Evolutionary conservation across 2,888 invertebrate genomes (phyloP), one percentile per base, ranked within the genome.

Genomic region (Ormyrus nitidulus): DNA sequence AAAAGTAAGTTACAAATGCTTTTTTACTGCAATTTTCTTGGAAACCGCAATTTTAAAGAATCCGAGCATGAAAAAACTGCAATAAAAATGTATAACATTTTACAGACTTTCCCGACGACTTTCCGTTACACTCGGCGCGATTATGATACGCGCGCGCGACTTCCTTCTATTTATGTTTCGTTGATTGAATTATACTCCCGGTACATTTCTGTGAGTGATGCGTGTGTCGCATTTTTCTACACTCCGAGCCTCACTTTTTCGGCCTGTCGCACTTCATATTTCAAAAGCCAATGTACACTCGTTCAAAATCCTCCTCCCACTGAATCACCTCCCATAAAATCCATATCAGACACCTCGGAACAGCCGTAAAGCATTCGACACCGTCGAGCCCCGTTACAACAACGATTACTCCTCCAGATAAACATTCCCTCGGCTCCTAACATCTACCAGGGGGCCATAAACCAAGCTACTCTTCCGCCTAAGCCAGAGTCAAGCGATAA

Each of bases 401-500:
- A 3, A 2, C 34, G 34, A 34, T 34, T 34, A 34, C 34, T 34
- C 34, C 8, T 46, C 56, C 19, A 73, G 68, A 73, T 68, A 58
- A 71, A 79, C 75, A 79, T 79, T 79, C 75, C 75, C 70, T 71
- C 75, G 65, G 65, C 75, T 75, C 75, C 75, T 79, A 75, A 79
- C 51, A 19, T n/a, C 66, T 13, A 79, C 7, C 79, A 75, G 79
- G 75, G 53, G 48, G 48, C 0, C 19, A 79, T 66, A 34, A 79
- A 34, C 34, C 5, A 11, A 53, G 53, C 9, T 6, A 13, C 65
- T 61, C 6, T 13, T 49, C 53, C 61, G 59, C 10, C 54, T 68
- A n/a, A 34, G 66, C 64, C 6, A 53, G 8, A 9, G 49, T 13
- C 34, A 19, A 13, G 51, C 49, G 58, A 75, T 64, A 58, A 65